These are phyloP conservation scores for Podocnemis expansa DNA, from an alignment of 2,113 vertebrate species.

Conservation along the genomic window DNA sequence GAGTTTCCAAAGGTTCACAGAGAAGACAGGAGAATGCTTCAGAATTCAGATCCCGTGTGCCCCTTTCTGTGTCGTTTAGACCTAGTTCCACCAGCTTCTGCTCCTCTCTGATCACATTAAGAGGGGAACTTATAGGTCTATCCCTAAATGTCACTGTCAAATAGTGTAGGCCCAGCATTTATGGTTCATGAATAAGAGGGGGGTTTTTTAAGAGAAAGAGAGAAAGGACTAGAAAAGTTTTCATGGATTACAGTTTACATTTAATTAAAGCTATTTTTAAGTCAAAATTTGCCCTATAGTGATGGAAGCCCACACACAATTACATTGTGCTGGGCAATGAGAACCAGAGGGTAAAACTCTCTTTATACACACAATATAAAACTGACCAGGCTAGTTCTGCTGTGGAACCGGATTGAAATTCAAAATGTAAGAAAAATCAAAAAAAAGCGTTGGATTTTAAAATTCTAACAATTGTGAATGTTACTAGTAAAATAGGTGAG, in stretches of 20 bases:
- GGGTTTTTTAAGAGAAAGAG: neutral
- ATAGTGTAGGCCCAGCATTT: neutral
- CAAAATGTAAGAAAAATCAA: neutral
- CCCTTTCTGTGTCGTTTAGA: neutral
- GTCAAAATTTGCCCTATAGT: neutral
- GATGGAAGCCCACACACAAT: neutral
- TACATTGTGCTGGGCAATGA: neutral
- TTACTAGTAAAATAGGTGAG: neutral
- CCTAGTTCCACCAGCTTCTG: neutral
- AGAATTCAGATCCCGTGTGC: accelerated
- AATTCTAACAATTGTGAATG: neutral
- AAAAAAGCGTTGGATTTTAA: neutral
- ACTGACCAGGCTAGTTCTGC: neutral
- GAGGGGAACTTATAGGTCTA: neutral
- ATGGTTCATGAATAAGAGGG: neutral
- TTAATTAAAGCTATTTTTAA: neutral
- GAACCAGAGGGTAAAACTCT: neutral
- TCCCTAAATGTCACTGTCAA: neutral
- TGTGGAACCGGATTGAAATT: neutral
- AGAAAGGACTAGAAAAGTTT: neutral
- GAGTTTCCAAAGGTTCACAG: neutral
- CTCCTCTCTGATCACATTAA: accelerated
- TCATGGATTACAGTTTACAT: neutral
- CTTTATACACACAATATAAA: neutral
- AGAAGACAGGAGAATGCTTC: neutral